Evolutionary conservation across 1,140 invertebrate genomes (phyloP).

Genomic region (Eufriesea mexicana): DNA sequence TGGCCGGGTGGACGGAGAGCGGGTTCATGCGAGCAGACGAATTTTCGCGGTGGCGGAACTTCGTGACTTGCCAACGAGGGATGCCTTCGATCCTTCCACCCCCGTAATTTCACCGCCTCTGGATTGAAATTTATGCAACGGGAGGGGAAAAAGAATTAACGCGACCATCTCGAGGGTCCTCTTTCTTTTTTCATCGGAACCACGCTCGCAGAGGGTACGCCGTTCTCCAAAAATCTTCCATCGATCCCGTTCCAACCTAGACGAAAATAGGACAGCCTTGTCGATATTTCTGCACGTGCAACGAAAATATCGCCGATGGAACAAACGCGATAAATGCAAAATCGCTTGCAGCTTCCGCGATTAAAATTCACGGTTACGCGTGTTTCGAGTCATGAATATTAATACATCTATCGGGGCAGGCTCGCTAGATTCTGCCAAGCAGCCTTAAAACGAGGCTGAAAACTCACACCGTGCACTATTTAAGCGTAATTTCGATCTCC

Average conservation of each 20-base stretch:
- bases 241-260: neutral
- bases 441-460: neutral
- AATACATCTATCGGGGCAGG: neutral
- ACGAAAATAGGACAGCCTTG: neutral
- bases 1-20: conserved; percentile 48
- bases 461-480: neutral
- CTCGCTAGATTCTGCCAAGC: neutral
- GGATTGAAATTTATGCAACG: conserved; percentile 51
- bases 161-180: neutral
- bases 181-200: neutral
- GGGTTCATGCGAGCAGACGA: conserved; percentile 39
- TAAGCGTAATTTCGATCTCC: neutral
- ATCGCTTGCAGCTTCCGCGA: neutral
- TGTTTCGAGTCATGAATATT: conserved; percentile 5
- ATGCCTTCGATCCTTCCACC: conserved; percentile 48
- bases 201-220: no score
- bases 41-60: conserved; percentile 53
- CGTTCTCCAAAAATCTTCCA: neutral
- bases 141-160: conserved; percentile 26
- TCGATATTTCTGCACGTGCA: neutral
- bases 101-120: conserved; percentile 42
- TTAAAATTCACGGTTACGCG: conserved; percentile 14
- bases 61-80: conserved; percentile 55
- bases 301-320: neutral
- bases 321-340: neutral